A percentile compares a stretch with the other conserved stretches of the same genome.
These are phyloP conservation scores for Phortica okadai DNA, from an alignment of 2,888 invertebrate genomes.

Conservation along the genomic window DNA sequence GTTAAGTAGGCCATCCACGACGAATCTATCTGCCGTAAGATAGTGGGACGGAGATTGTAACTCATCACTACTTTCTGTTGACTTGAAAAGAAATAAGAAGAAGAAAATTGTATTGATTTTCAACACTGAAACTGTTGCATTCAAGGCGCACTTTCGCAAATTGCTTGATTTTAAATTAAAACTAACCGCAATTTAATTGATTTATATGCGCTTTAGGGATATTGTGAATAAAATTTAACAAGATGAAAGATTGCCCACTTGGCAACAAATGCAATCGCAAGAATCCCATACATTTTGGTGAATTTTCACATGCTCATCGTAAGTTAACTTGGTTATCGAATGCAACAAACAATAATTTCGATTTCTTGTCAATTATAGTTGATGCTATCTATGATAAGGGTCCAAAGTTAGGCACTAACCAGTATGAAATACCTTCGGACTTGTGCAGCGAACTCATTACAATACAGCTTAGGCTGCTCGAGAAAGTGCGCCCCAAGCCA, in stretches of 20 bases:
- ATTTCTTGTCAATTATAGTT: constrained; percentile 77
- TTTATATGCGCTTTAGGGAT: no score
- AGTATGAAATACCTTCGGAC: constrained; percentile 78
- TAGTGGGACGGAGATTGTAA: no score
- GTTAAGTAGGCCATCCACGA: no score
- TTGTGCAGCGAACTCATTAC: constrained; percentile 78
- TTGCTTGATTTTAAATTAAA: no score
- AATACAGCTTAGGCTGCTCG: constrained; percentile 80
- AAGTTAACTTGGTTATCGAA: constrained; percentile 47
- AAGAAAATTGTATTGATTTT: no score
- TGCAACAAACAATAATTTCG: neutral
- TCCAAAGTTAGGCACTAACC: constrained; percentile 71
- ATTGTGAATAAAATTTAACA: neutral
- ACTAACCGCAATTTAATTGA: no score
- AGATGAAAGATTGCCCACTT: constrained; percentile 81
- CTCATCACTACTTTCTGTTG: no score
- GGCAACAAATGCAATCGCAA: constrained; percentile 86
- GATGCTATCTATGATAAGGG: constrained; percentile 79
- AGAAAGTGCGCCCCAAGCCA: constrained; percentile 50
- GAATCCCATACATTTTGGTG: constrained; percentile 88
- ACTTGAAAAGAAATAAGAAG: no score
- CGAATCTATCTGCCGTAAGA: no score
- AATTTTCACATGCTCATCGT: constrained; percentile 87
- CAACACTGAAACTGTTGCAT: no score
- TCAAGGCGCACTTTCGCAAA: no score